A percentile compares a stretch with the other conserved stretches of the same genome.
Conservation (phyloP, 2,113 vertebrate species). For the Cercocebus atys region DNA sequence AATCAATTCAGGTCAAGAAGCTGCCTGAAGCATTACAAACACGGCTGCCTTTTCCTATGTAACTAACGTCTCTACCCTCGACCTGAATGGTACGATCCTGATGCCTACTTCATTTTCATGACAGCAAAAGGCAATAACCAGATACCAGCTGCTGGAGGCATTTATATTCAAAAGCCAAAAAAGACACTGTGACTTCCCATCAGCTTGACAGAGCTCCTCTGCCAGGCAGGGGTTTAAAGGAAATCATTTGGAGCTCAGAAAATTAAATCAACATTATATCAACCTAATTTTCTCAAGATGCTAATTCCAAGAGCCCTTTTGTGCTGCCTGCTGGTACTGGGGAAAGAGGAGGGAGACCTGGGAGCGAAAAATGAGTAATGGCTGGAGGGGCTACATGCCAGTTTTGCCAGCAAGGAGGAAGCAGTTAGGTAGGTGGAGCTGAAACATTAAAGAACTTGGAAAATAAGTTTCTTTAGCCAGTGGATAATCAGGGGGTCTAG, state of each 20-base stretch:
- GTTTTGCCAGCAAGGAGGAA: background rate
- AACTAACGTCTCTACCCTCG: background rate
- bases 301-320: conserved; percentile 69
- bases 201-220: conserved; percentile 59
- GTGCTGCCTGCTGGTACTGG: conserved; percentile 45
- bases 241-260: conserved; percentile 65
- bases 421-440: background rate
- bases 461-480: conserved; percentile 10
- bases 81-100: conserved; percentile 34
- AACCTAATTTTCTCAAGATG: conserved; percentile 73
- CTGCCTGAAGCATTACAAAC: conserved; percentile 8
- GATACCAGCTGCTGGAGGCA: conserved; percentile 46
- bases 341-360: background rate
- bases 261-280: conserved; percentile 73
- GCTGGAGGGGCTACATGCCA: background rate
- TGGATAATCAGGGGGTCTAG: background rate
- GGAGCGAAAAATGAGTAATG: background rate
- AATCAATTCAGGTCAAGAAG: conserved; percentile 64
- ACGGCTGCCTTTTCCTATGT: background rate
- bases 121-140: conserved; percentile 66
- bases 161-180: conserved; percentile 54
- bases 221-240: conserved; percentile 58
- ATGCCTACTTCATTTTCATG: conserved; percentile 57
- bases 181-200: conserved; percentile 55
- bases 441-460: conserved; percentile 6